Evolutionary conservation across 35 echinoderm and acorn worm species (phyloP).

Genomic region (Acanthaster planci): DNA sequence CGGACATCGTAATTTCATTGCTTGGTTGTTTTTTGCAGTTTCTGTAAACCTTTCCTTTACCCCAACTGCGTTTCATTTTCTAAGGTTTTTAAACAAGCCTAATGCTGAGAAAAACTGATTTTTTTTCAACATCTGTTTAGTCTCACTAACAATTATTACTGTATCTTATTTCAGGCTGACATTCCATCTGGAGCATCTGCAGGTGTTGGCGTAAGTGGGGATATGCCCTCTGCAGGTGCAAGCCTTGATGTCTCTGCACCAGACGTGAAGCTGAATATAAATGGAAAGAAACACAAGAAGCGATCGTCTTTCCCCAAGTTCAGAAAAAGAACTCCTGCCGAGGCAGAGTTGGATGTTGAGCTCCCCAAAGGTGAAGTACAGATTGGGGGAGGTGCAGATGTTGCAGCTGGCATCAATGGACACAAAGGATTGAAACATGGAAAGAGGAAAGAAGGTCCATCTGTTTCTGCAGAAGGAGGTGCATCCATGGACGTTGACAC

Average conservation of each 20-base stretch:
- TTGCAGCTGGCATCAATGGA: constrained; percentile 47
- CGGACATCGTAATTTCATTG: too few species aligned
- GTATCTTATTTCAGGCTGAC: constrained; percentile 37
- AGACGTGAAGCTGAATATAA: constrained; percentile 21
- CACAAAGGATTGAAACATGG: constrained; percentile 26
- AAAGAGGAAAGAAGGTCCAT: constrained; percentile 33
- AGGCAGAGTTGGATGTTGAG: constrained; percentile 63
- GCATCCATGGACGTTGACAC: constrained; percentile 4
- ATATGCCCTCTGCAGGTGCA: constrained; percentile 49
- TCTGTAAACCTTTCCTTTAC: too few species aligned
- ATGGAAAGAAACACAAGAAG: constrained; percentile 43
- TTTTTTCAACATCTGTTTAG: too few species aligned
- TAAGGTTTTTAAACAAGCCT: too few species aligned
- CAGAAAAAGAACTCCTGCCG: constrained; percentile 64
- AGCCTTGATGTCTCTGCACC: constrained; percentile 44
- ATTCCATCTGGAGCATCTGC: constrained; percentile 46
- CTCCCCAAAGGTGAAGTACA: constrained; percentile 47
- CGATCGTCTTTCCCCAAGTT: constrained; percentile 41
- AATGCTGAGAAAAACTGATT: too few species aligned
- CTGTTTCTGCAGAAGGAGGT: constrained; percentile 20
- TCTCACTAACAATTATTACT: background rate
- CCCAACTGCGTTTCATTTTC: background rate
- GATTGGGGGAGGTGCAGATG: constrained; percentile 53
- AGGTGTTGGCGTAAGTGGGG: constrained; percentile 58
- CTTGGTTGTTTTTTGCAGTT: too few species aligned